phyloP scores from a whole-genome alignment of 1,140 invertebrate genomes.

The Trachymyrmex cornetzi region DNA sequence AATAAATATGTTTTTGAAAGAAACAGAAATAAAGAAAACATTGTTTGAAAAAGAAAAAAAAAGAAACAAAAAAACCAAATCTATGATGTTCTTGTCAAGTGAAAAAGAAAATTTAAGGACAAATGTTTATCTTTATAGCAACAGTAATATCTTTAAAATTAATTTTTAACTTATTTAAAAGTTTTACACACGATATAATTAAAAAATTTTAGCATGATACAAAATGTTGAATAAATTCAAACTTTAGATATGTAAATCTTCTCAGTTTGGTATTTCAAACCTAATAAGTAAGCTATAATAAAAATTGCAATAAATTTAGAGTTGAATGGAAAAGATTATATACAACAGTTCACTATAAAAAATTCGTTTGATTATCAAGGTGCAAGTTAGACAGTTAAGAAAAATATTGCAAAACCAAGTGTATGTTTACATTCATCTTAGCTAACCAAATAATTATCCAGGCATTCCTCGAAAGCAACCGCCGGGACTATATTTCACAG shows the following conservation, averaged over 20 bases:
- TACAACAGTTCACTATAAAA: background rate
- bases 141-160: background rate
- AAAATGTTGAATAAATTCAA: background rate
- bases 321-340: background rate
- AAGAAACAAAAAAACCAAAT: too few species aligned
- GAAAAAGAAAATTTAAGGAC: background rate
- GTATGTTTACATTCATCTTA: background rate
- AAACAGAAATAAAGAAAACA: background rate
- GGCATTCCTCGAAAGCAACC: background rate
- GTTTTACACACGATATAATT: background rate
- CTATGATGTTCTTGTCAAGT: background rate
- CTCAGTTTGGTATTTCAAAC: background rate
- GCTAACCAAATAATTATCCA: constrained; percentile 41
- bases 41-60: background rate
- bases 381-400: background rate
- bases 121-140: background rate
- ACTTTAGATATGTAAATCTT: background rate
- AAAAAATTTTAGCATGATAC: background rate
- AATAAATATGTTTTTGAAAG: background rate
- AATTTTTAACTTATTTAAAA: background rate
- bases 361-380: background rate
- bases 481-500: constrained; percentile 35
- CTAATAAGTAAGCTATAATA: background rate
- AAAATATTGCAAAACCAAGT: constrained; percentile 12
- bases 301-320: constrained; percentile 11